phyloP scores from a whole-genome alignment of 2,888 invertebrate species.

The Amphimallon solstitiale region DNA sequence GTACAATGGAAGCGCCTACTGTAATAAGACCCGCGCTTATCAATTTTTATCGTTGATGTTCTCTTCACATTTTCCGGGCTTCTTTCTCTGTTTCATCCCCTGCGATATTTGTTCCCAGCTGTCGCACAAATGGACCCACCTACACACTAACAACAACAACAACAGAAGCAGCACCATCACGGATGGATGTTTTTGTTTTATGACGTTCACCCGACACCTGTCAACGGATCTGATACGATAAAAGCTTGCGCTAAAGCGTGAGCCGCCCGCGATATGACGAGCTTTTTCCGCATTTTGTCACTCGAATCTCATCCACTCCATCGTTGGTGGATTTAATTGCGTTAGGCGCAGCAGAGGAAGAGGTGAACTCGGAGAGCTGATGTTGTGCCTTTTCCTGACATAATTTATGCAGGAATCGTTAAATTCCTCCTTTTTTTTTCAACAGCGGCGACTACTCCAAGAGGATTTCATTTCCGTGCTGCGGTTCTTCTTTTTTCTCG shows the following conservation, averaged over 20 bases:
- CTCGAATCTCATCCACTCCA: conserved; percentile 16
- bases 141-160: too few relatives aligned
- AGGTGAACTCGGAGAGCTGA: neutral
- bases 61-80: neutral
- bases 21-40: neutral
- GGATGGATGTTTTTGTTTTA: conserved; percentile 22
- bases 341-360: neutral
- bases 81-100: neutral
- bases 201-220: conserved; percentile 27
- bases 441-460: too few relatives aligned
- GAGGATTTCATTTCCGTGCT: too few relatives aligned
- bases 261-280: conserved; percentile 3
- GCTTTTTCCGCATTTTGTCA: conserved; percentile 21
- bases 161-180: too few relatives aligned
- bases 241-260: conserved; percentile 9
- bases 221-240: conserved; percentile 21
- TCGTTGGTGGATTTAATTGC: conserved; percentile 22
- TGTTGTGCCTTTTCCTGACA: neutral
- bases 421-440: too few relatives aligned
- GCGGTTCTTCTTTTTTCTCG: too few relatives aligned
- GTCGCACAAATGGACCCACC: conserved; percentile 11
- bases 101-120: neutral
- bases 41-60: conserved; percentile 5
- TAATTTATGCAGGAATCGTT: neutral
- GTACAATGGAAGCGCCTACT: neutral